Evolutionary conservation across 1,140 invertebrate genomes (phyloP), one percentile per base, ranked within the genome.

Genomic region (Drosophila simulans): DNA sequence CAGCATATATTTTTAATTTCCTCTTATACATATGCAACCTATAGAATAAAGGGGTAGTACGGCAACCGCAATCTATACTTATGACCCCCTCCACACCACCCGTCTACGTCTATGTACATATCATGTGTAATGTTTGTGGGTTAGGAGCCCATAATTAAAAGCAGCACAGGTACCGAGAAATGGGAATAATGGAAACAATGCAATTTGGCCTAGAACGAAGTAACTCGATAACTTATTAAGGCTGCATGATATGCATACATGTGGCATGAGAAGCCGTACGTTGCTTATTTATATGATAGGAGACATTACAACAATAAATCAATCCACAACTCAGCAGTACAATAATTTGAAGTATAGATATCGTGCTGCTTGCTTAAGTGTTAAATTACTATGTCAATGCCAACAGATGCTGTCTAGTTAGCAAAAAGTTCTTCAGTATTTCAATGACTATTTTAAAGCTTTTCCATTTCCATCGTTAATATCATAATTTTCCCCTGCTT

Each of bases 1-100:
- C 42, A 60, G 56, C 53, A 79, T 53, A 72, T 72, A 73, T 73
- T 78, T 77, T 79, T 79, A 79, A 79, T 79, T 78, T 79, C 76
- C 76, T 79, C 75, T 78, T 66, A 66, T 56, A 66, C 59, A 77
- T 53, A 53, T 8, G 11, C 17, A 64, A 34, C 17, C 34, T 17
- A 66, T 69, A 35, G 35, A 43, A 42, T 25, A n/a, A 53, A 10
- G 46, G 31, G 8, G 42, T 10, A 56, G 20, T 39, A 49, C 42
- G 51, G 20, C 51, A 65, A 53, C 70, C 56, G 37, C 39, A 58
- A 57, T 37, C 39, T 42, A 53, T 57, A 40, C 25, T 34, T 37
- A 25, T 62, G 42, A 37, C 3, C 35, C 35, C 0, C 35, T 37
- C 12, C 10, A 4, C 17, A 4, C 34, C 34, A 34, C 20, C 20